Base-by-base conservation (phyloP, 2,113 vertebrate species). In the Aviceda subcristata region DNA sequence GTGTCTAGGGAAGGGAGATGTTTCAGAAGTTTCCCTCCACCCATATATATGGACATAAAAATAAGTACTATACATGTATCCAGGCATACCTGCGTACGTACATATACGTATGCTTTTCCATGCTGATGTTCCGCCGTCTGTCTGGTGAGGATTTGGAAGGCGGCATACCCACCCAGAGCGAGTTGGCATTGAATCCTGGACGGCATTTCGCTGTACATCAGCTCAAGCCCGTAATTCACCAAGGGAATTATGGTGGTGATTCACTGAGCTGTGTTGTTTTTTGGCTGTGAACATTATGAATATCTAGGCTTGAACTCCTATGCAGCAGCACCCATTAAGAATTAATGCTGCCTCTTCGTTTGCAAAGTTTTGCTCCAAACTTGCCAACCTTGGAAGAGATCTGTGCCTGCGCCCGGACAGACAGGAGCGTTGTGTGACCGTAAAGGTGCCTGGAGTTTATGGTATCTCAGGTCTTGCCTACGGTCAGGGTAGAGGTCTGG, bases 331-430 rank as follows among this genome's bases (percentile, higher is more conserved):
- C 6, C 62, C 23, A 66, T 88, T 69, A 90, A 82, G 75, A 86
- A 45, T 78, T 79, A 71, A 63, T 41, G 32, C 18, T 90, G 38
- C 63, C 74, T 87, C 26, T 84, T 95, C 19, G n/a, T 26, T 92
- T 53, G n/a, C 2, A 6, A 87, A 59, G 41, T 89, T 74, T 9
- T 34, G 29, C 79, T 92, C 45, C 43, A 53, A 6, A 68, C 39
- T 92, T 1, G 0, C 34, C 57, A 60, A 1, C 29, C 11, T 41
- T 86, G 24, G 66, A 39, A 39, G 45, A 75, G 73, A 43, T 41
- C 56, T 0, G 0, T 71, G 50, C 27, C 51, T 45, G 4, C 51
- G 51, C 24, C 7, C 0, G 1, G 62, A 34, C 3, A 17, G 34
- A 13, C 43, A 19, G 79, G 60, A 67, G 24, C 1, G 0, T 4